Conservation (phyloP, 2,113 vertebrate genomes). For the Gambusia affinis region DNA sequence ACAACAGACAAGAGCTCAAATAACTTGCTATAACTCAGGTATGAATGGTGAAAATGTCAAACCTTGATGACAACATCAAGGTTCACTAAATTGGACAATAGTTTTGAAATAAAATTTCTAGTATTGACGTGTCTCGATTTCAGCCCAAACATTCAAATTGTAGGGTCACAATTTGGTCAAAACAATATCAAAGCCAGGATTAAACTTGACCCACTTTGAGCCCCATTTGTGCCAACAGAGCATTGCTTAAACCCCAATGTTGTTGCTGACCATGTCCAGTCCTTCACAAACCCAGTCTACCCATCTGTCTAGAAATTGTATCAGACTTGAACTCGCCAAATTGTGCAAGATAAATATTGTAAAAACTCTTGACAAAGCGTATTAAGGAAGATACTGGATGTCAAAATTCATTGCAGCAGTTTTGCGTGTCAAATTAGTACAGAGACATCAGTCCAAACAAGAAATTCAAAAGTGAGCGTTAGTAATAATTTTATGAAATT, state of each 20-base stretch:
- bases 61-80: background rate
- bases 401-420: no score
- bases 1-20: background rate
- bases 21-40: background rate
- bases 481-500: no score
- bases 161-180: background rate
- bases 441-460: no score
- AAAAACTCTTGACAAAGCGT: background rate
- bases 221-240: background rate
- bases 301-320: background rate
- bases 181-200: background rate
- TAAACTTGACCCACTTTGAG: background rate
- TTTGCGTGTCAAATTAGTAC: no score
- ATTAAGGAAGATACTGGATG: background rate
- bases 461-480: no score
- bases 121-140: no score
- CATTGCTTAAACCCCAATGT: background rate
- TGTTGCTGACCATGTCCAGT: background rate
- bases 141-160: no score
- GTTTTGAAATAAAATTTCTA: no score
- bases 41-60: background rate
- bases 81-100: background rate
- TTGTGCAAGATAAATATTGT: no score
- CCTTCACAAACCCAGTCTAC: background rate
- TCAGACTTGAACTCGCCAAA: no score